phyloP scores from a whole-genome alignment of 2,113 vertebrate genomes.

The Anoura caudifer region DNA sequence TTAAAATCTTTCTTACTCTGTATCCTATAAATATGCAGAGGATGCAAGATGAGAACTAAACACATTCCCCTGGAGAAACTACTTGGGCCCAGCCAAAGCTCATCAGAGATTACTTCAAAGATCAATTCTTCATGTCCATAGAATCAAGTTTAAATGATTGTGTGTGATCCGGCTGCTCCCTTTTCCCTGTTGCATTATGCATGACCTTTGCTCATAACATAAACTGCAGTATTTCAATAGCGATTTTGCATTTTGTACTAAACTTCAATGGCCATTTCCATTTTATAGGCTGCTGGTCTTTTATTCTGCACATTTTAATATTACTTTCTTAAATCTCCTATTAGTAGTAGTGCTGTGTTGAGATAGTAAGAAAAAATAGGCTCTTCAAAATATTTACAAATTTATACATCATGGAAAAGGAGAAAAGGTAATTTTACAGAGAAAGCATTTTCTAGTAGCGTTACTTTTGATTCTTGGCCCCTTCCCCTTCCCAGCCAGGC shows the following conservation, averaged over 20 bases:
- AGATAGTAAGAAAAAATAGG: not conserved
- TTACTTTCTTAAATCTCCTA: constrained; percentile 12
- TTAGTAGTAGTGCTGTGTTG: not conserved
- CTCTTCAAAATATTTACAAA: constrained; percentile 42
- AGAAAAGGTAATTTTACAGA: constrained; percentile 5
- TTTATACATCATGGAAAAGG: not conserved
- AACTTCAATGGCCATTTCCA: constrained; percentile 9
- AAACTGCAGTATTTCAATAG: constrained; percentile 67
- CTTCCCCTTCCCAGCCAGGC: not conserved
- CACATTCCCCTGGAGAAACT: constrained; percentile 38
- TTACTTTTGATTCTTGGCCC: not conserved
- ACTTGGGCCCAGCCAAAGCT: constrained; percentile 32
- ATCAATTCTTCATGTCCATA: constrained; percentile 61
- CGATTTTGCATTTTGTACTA: constrained; percentile 60
- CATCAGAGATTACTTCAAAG: constrained; percentile 70
- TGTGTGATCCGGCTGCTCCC: constrained; percentile 39
- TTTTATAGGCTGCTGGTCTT: constrained; percentile 22
- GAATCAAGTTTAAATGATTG: constrained; percentile 65
- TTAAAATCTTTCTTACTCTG: constrained; percentile 70
- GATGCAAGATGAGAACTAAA: constrained; percentile 56
- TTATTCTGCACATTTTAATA: constrained; percentile 54
- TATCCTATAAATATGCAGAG: constrained; percentile 68
- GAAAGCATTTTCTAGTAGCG: not conserved
- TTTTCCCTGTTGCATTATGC: constrained; percentile 61
- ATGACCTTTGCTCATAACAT: constrained; percentile 58